Base-by-base conservation (phyloP, 2,888 invertebrate genomes). In the Drosophila helvetica region DNA sequence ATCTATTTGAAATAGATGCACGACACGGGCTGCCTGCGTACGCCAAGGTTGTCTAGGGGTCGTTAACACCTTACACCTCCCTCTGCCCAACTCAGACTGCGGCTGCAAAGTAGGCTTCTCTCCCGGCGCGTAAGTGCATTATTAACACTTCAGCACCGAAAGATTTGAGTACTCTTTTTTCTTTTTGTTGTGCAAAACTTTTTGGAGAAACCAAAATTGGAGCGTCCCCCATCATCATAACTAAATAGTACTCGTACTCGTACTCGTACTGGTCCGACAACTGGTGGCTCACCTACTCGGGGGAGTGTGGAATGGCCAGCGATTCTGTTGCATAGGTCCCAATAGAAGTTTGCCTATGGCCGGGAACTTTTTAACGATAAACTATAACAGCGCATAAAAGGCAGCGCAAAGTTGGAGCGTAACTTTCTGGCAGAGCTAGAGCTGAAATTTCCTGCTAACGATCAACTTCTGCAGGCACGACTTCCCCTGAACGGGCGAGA, bases 321-420 rank as follows among this genome's bases (percentile, higher is more conserved):
- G 46, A 45, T 55, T 48, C 65, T 48, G 50, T 50, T 66, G 65
- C 66, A 50, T 51, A 50, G 65, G 45, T 66, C 65, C 65, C 65
- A 65, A 50, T 38, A 50, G 43, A 65, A 55, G 48, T 66, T 65
- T 45, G 50, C 52, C 58, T 58, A 50, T 62, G 51, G 42, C 22
- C 53, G 51, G 56, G 57, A 82, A 79, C 71, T 79, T 82, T 82
- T 81, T 81, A 81, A 86, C 81, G 86, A 81, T 81, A 81, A 80
- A 86, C 81, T 81, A 81, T 81, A 85, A 82, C 80, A 75, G 83
- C 80, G 83, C 77, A 86, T 82, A 80, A 81, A 86, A 81, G 80
- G 86, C 70, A 79, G 75, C 58, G 61, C 38, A 81, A 81, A 86
- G 86, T 81, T 86, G 64, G 46, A 60, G 61, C 58, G 63, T 19